These are phyloP conservation scores for Caenorhabditis becei DNA, from an alignment of 2,888 invertebrate species.

Conservation along the genomic window DNA sequence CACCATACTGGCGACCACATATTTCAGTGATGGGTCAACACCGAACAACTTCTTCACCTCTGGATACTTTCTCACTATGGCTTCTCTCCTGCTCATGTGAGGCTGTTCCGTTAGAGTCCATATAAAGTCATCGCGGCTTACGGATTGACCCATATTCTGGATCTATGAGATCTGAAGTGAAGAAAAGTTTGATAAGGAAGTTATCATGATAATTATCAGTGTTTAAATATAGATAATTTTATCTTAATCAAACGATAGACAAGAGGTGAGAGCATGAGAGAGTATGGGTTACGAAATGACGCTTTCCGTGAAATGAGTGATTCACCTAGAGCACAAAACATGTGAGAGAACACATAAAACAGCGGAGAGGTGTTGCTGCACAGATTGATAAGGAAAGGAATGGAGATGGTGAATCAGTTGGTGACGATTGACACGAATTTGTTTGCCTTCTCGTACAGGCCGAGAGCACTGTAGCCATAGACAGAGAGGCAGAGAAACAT, in stretches of 20 bases:
- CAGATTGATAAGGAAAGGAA: slow-evolving; percentile 33
- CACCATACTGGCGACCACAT: slow-evolving; percentile 74
- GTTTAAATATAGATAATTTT: neutral
- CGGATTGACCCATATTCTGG: slow-evolving; percentile 90
- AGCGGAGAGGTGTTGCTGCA: neutral
- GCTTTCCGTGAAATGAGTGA: slow-evolving; percentile 9
- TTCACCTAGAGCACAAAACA: slow-evolving; percentile 17
- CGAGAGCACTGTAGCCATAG: slow-evolving; percentile 13
- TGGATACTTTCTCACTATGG: slow-evolving; percentile 96
- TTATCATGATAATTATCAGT: neutral
- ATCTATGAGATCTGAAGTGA: slow-evolving; percentile 21
- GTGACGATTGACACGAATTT: slow-evolving; percentile 24
- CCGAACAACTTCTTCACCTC: slow-evolving; percentile 86
- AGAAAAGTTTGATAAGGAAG: neutral
- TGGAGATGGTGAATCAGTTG: slow-evolving; percentile 27
- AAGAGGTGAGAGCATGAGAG: slow-evolving; percentile 28
- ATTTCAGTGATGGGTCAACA: slow-evolving; percentile 76
- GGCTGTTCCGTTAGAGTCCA: slow-evolving; percentile 98
- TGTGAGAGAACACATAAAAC: slow-evolving; percentile 26
- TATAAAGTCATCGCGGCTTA: slow-evolving; percentile 95
- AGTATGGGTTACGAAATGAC: neutral
- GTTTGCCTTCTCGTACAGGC: slow-evolving; percentile 31
- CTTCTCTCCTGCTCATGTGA: slow-evolving; percentile 93
- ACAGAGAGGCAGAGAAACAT: neutral
- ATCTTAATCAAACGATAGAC: slow-evolving; percentile 1